Evolutionary conservation across 2,888 invertebrate species (phyloP).

Genomic region (Bellardia bayeri): DNA sequence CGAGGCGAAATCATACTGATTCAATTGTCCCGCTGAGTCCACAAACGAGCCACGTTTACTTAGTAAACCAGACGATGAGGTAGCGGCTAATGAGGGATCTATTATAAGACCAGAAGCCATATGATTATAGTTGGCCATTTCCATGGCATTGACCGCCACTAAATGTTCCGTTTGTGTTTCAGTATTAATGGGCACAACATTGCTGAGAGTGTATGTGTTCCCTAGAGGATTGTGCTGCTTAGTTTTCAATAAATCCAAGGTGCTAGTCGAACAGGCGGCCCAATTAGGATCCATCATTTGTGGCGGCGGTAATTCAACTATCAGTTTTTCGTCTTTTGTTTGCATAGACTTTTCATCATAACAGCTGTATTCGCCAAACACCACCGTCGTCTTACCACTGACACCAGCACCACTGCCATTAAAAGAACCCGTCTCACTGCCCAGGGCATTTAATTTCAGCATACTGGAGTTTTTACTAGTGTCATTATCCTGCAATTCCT

Average conservation of each 20-base stretch:
- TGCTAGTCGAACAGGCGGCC: slow-evolving; percentile 78
- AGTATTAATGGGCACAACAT: slow-evolving; percentile 54
- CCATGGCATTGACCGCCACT: slow-evolving; percentile 73
- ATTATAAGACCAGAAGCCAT: slow-evolving; percentile 56
- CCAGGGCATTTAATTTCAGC: slow-evolving; percentile 80
- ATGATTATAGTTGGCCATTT: slow-evolving; percentile 78
- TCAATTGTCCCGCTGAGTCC: slow-evolving; percentile 72
- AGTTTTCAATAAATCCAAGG: slow-evolving; percentile 81
- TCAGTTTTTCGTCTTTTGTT: slow-evolving; percentile 85
- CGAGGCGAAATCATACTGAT: slow-evolving; percentile 79
- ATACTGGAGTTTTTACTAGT: slow-evolving; percentile 84
- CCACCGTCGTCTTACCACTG: slow-evolving; percentile 76
- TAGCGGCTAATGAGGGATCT: slow-evolving; percentile 48
- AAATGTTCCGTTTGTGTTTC: slow-evolving; percentile 71
- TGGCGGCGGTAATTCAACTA: slow-evolving; percentile 87
- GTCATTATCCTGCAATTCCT: slow-evolving; percentile 87
- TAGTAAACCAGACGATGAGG: slow-evolving; percentile 71
- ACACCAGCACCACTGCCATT: slow-evolving; percentile 69
- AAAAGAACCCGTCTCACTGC: slow-evolving; percentile 69
- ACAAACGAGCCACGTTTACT: slow-evolving; percentile 80
- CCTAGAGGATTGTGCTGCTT: slow-evolving; percentile 74
- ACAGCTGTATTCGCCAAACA: slow-evolving; percentile 88
- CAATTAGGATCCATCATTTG: slow-evolving; percentile 77
- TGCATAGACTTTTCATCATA: slow-evolving; percentile 86
- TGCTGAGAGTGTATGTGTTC: slow-evolving; percentile 35